Evolutionary conservation across 23 tunicate species (phyloP), one percentile per base, ranked within the genome.

Genomic region (Phallusia fumigata): DNA sequence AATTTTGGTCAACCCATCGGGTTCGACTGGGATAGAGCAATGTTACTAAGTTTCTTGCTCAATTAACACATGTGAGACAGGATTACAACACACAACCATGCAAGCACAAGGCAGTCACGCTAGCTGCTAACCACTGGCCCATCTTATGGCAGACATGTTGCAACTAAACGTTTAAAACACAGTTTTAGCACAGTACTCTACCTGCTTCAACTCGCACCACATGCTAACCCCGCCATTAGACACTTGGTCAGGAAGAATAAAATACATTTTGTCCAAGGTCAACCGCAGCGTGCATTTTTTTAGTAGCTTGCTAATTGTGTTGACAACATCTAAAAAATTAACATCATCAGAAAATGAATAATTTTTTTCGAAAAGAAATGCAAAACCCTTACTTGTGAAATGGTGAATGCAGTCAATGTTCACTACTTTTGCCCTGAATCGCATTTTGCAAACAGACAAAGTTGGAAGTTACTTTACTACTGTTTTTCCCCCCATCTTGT

Each of bases 141-240:
- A n/a, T n/a, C n/a, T n/a, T n/a, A n/a, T n/a, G n/a, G n/a, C n/a
- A n/a, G n/a, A n/a, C n/a, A n/a, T n/a, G n/a, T n/a, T n/a, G n/a
- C n/a, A n/a, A n/a, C n/a, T n/a, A n/a, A n/a, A n/a, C n/a, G n/a
- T n/a, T n/a, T n/a, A n/a, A n/a, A n/a, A n/a, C 47, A 40, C 47
- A 40, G 5, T 40, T 40, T 5, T 40, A 40, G 8, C 10, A 40
- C 47, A 77, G 35, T 1, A 77, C 19, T 36, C 34, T 79, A 88
- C 98, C 87, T 93, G 98, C 65, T 88, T 88, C 6, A 93, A 52
- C 65, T 88, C 98, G 81, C 93, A 93, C 98, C 98, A 93, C 98
- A 93, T 93, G 84, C 98, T 85, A 31, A 93, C 93, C 18, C 98
- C 98, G 11, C 92, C 92, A 85, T 88, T 88, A n/a, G 93, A 65